These are phyloP conservation scores for Karalla daura DNA, from an alignment of 2,797 vertebrate species.

Conservation along the genomic window DNA sequence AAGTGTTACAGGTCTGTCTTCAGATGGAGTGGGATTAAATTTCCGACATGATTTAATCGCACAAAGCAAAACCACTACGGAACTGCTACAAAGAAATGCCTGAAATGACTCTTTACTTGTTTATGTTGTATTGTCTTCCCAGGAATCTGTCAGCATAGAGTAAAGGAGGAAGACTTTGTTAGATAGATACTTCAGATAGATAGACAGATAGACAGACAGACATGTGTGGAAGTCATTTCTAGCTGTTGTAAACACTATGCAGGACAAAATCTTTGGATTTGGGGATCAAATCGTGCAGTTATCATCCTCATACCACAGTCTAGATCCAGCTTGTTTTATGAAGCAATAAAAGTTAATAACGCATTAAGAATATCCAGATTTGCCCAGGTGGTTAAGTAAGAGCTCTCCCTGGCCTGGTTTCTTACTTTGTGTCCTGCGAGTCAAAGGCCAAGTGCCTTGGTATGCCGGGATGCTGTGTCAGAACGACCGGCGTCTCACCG, in stretches of 20 bases:
- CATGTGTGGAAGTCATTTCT: neutral
- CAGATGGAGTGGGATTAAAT: neutral
- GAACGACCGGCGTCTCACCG: conserved; percentile 20
- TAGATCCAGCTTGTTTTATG: neutral
- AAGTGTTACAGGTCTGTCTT: conserved; percentile 22
- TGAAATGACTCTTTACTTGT: no score
- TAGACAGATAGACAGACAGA: no score
- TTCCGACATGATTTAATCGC: neutral
- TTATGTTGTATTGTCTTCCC: no score
- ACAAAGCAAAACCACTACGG: no score
- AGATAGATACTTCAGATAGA: no score
- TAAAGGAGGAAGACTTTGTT: no score
- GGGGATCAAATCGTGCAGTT: neutral
- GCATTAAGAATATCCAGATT: conserved; percentile 4
- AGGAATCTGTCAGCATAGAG: no score
- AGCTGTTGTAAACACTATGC: neutral
- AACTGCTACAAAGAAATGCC: neutral
- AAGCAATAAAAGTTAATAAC: neutral
- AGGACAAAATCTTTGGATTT: neutral
- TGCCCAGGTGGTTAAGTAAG: neutral
- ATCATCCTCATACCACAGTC: neutral
- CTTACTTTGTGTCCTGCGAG: conserved; percentile 34
- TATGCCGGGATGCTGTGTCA: conserved; percentile 48
- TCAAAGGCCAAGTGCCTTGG: conserved; percentile 62
- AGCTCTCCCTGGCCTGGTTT: conserved; percentile 1